Base-by-base conservation (phyloP, 1,140 invertebrate species). In the Ips typographus region DNA sequence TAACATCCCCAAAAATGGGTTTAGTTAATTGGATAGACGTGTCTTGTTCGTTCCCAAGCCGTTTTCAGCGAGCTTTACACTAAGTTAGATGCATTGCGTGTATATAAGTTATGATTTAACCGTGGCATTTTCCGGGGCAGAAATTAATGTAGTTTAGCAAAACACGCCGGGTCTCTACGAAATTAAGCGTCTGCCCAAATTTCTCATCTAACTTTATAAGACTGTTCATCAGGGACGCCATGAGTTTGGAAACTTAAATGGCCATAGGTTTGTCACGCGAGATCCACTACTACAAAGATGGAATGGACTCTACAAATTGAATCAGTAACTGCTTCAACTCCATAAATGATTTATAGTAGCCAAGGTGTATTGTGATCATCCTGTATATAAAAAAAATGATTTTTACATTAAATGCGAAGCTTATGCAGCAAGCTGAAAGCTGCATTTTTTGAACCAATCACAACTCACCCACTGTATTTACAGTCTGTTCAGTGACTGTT, bases 121-220 rank as follows among this genome's bases (percentile, higher is more conserved):
- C 44, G 44, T 49, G 44, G 44, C 44, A 49, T 49, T 49, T 49
- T 49, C 44, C 44, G 44, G 44, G 22, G 0, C 22, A 49, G 44
- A 49, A 49, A 49, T 49, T 49, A 49, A 49, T 49, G 44, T 49
- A 49, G 44, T 49, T 49, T 49, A 49, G 44, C 44, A 49, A 49
- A 49, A 49, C 44, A 49, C 44, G 44, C 44, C 3, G 44, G 44
- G 44, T 49, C 44, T 22, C 22, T 49, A 49, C 44, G 44, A 49
- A 49, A 49, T 49, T 49, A 49, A 49, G 44, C 44, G 44, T 49
- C 44, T 49, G 44, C 22, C 44, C 44, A 49, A 49, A 49, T 49
- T 49, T 49, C 44, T 49, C 44, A 22, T 49, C 44, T 49, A 49
- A 49, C 44, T 49, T 49, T 49, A 49, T 49, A 49, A 49, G 44